Conservation (phyloP, 2,113 vertebrate species). For the Mesembrinibis cayennensis region DNA sequence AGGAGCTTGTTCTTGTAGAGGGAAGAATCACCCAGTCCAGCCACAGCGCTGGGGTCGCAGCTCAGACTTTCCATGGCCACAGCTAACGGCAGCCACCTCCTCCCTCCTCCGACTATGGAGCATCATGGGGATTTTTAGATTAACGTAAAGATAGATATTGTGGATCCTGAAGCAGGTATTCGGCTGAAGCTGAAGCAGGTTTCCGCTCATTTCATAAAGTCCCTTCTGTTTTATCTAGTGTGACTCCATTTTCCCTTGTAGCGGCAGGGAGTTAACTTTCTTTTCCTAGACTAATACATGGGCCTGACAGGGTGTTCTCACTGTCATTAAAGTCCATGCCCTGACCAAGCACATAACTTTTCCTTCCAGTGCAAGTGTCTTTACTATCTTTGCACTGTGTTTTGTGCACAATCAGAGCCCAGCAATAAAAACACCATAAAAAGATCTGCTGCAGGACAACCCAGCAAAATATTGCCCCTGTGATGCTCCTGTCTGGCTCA, state of each 20-base stretch:
- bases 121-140: not conserved
- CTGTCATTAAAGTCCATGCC: not conserved
- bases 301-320: not conserved
- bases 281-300: not conserved
- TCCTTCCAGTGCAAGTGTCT: not conserved
- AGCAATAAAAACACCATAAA: not conserved
- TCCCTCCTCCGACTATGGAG: not conserved
- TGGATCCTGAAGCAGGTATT: not conserved
- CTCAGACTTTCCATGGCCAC: not conserved
- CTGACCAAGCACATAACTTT: not conserved
- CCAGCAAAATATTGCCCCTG: not conserved
- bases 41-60: not conserved
- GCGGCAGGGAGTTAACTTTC: not conserved
- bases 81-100: accelerated
- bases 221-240: not conserved
- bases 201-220: not conserved
- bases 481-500: not conserved
- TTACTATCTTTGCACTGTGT: not conserved
- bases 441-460: not conserved
- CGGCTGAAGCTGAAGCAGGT: not conserved
- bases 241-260: not conserved
- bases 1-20: not conserved
- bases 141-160: not conserved
- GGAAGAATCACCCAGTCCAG: accelerated
- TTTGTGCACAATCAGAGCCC: not conserved